Percentiles rank a stretch among this genome's conserved stretches.
Conservation (phyloP, 1,140 invertebrate species). For the Ctenoplectra terminalis region DNA sequence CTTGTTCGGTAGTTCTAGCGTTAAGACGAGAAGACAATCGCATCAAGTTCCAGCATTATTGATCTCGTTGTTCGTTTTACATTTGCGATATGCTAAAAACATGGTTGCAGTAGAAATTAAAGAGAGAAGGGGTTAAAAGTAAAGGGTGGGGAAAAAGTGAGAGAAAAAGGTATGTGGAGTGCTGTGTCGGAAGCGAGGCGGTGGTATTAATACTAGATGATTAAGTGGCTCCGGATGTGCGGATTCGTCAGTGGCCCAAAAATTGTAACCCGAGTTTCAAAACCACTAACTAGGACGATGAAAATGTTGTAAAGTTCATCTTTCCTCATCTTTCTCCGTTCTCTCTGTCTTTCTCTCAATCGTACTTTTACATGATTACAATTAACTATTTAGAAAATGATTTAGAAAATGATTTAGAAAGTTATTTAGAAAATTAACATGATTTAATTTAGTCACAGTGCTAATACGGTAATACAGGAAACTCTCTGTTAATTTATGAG, state of each 20-base stretch:
- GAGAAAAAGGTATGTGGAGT: conserved; percentile 42
- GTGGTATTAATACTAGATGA: conserved; percentile 82
- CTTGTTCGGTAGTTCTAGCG: too few species aligned
- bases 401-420: too few species aligned
- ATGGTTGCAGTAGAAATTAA: conserved; percentile 39
- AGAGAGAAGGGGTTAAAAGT: conserved; percentile 22
- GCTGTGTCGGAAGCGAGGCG: conserved; percentile 69
- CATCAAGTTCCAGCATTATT: conserved; percentile 56
- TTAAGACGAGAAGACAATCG: conserved; percentile 49
- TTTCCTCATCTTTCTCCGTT: background rate
- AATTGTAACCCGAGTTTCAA: conserved; percentile 57
- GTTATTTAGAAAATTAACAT: too few species aligned
- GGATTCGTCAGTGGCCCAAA: conserved; percentile 69
- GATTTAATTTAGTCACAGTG: too few species aligned
- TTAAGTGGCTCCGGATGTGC: conserved; percentile 79
- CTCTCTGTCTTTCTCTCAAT: background rate
- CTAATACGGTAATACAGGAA: too few species aligned
- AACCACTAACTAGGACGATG: conserved; percentile 20
- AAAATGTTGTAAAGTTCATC: conserved; percentile 63
- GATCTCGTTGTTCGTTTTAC: conserved; percentile 42
- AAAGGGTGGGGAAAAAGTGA: conserved; percentile 11
- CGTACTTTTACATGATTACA: background rate
- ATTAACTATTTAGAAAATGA: too few species aligned
- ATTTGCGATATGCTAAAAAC: conserved; percentile 62
- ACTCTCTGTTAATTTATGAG: too few species aligned